phyloP scores from a whole-genome alignment of 2,113 vertebrate genomes.

The Nesoenas mayeri region DNA sequence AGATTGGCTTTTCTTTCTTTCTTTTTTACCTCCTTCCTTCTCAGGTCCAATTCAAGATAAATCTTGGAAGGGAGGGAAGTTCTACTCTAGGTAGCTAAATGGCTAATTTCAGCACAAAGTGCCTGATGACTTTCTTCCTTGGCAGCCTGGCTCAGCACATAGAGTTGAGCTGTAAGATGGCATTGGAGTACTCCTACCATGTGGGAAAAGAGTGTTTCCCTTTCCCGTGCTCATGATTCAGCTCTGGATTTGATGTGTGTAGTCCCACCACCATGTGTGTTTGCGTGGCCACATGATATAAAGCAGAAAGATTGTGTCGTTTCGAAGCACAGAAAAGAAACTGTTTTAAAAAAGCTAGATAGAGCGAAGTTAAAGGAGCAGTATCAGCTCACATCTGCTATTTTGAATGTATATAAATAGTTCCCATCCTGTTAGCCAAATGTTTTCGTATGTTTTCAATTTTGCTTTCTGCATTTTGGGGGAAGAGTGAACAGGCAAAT shows the following conservation, averaged over 20 bases:
- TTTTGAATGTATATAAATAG: conserved; percentile 18
- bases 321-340: neutral
- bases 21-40: neutral
- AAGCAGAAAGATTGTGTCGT: neutral
- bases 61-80: neutral
- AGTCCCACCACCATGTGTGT: neutral
- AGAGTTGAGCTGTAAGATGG: neutral
- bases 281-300: neutral
- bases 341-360: neutral
- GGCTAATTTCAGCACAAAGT: neutral
- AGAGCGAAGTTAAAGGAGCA: neutral
- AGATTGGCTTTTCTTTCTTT: neutral
- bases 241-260: neutral
- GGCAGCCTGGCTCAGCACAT: neutral
- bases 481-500: neutral
- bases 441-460: conserved; percentile 45
- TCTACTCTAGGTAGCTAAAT: neutral
- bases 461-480: conserved; percentile 13
- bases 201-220: neutral
- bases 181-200: rapidly evolving
- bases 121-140: neutral
- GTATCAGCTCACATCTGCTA: conserved; percentile 17
- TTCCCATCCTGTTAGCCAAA: conserved; percentile 11
- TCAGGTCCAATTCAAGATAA: neutral
- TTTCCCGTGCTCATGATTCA: neutral